phyloP scores from a whole-genome alignment of 2,113 vertebrate genomes.

The Brachionichthys hirsutus region DNA sequence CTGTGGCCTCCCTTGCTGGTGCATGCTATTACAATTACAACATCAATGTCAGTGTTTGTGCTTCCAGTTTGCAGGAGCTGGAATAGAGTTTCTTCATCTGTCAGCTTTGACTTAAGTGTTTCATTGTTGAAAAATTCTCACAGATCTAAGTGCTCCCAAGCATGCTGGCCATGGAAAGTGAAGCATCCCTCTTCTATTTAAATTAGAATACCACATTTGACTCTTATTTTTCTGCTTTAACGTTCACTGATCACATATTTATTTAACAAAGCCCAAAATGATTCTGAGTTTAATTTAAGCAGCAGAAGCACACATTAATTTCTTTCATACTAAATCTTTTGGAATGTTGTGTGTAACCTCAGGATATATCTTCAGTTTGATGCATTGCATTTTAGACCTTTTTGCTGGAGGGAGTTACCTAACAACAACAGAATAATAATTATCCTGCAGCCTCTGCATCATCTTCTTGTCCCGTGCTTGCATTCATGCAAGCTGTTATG shows the following conservation, averaged over 20 bases:
- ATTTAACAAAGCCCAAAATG: constrained; percentile 31
- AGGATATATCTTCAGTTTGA: constrained; percentile 33
- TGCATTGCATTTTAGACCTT: constrained; percentile 39
- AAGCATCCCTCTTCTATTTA: too few relatives aligned
- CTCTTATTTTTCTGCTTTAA: constrained; percentile 2
- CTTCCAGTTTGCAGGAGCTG: too few relatives aligned
- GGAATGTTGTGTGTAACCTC: constrained; percentile 19
- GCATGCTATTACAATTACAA: too few relatives aligned
- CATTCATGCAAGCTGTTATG: constrained; percentile 15
- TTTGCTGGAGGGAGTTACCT: constrained; percentile 36
- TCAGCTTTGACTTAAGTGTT: too few relatives aligned
- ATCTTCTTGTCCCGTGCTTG: constrained; percentile 6
- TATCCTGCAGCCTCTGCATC: constrained; percentile 24
- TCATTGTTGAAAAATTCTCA: too few relatives aligned
- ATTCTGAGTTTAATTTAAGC: constrained; percentile 30
- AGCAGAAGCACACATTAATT: constrained; percentile 5
- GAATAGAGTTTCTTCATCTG: too few relatives aligned
- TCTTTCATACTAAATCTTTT: constrained; percentile 27
- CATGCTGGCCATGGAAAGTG: too few relatives aligned
- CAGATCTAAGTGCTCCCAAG: too few relatives aligned
- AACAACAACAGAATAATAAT: constrained; percentile 35
- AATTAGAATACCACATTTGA: constrained; percentile 35
- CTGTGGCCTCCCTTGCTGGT: too few relatives aligned
- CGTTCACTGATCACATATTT: constrained; percentile 8
- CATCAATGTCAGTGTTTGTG: too few relatives aligned